phyloP scores from a whole-genome alignment of 2,888 invertebrate species.

The Lasioglossum figueresi region DNA sequence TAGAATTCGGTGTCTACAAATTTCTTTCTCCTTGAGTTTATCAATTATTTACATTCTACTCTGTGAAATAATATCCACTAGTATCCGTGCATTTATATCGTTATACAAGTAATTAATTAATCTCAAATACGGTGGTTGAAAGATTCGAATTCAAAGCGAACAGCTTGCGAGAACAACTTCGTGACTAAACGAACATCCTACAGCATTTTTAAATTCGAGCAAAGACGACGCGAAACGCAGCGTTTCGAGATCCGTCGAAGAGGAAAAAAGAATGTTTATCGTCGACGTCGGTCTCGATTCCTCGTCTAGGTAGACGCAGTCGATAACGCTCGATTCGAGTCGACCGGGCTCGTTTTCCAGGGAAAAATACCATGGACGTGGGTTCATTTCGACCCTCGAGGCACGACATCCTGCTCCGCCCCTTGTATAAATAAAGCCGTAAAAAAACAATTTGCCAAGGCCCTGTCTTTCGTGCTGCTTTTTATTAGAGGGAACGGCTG shows the following conservation, averaged over 20 bases:
- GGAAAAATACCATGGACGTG: conserved; percentile 18
- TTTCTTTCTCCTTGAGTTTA: neutral
- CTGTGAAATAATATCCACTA: neutral
- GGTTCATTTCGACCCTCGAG: conserved; percentile 45
- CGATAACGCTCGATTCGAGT: conserved; percentile 24
- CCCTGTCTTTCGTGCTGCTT: conserved; percentile 27
- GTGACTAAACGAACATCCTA: neutral
- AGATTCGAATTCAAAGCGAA: neutral
- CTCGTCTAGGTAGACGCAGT: neutral
- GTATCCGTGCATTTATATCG: neutral
- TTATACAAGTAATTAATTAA: neutral
- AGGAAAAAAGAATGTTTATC: neutral
- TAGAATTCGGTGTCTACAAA: neutral
- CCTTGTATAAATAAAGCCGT: conserved; percentile 64
- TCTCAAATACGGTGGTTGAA: neutral
- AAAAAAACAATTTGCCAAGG: conserved; percentile 60
- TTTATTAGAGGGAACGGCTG: conserved; percentile 47
- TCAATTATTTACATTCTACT: neutral
- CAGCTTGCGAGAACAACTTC: neutral
- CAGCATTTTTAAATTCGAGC: neutral
- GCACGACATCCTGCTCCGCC: conserved; percentile 30
- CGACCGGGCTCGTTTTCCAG: conserved; percentile 25
- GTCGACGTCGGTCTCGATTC: neutral
- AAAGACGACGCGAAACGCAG: neutral
- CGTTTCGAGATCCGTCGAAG: neutral